Conservation (phyloP, 2,888 invertebrate genomes). For the Tryphoninae sp. region DNA sequence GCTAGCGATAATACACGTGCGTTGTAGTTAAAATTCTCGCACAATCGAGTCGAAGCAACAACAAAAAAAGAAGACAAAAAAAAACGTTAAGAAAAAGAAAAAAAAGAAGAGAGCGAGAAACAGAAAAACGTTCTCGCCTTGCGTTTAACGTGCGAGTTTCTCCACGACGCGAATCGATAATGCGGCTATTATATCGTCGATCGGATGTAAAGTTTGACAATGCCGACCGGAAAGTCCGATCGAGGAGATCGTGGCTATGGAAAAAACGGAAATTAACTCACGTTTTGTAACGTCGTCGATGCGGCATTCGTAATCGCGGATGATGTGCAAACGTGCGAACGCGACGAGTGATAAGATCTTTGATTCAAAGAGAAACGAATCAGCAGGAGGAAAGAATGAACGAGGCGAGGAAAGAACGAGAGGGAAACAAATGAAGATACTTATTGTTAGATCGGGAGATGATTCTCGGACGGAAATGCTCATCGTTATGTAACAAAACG, state of each 20-base stretch:
- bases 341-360: conserved; percentile 50
- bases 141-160: neutral
- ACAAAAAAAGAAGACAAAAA: conserved; percentile 7
- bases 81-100: too few species aligned
- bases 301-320: conserved; percentile 1
- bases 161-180: conserved; percentile 36
- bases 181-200: conserved; percentile 44
- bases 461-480: conserved; percentile 4
- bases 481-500: conserved; percentile 1
- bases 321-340: conserved; percentile 16
- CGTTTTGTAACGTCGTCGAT: neutral
- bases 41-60: conserved; percentile 9
- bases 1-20: neutral
- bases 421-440: neutral
- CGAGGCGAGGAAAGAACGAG: neutral
- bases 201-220: conserved; percentile 32
- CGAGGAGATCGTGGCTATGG: conserved; percentile 18
- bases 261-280: conserved; percentile 19
- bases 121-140: conserved; percentile 5
- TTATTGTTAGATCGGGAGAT: neutral
- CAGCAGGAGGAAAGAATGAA: conserved; percentile 5
- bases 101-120: too few species aligned
- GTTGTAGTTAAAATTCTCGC: neutral
- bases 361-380: conserved; percentile 41
- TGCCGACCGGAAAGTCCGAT: conserved; percentile 15